Conservation (phyloP, 2,888 invertebrate genomes). For the Synanthedon vespiformis region DNA sequence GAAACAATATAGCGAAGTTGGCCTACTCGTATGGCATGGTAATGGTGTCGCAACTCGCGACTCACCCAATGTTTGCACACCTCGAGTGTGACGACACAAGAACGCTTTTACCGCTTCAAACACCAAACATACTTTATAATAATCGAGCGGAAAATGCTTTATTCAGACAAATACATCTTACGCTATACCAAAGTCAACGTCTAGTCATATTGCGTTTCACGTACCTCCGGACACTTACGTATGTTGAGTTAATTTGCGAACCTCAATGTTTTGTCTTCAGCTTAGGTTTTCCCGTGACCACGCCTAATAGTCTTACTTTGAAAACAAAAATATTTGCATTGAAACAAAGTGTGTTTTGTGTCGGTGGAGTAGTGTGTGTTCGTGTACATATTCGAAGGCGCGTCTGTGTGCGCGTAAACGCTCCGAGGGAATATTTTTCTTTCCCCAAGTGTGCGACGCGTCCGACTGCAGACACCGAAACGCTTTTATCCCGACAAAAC, state of each 20-base stretch:
- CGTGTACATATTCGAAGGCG: neutral
- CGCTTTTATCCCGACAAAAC: constrained; percentile 35
- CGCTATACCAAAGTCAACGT: no score
- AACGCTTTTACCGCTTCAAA: constrained; percentile 11
- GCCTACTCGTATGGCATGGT: neutral
- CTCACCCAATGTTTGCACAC: constrained; percentile 6
- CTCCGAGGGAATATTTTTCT: constrained; percentile 1
- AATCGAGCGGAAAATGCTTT: neutral
- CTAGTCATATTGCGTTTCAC: no score
- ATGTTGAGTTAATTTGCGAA: no score
- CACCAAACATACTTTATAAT: constrained; percentile 1
- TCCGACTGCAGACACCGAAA: constrained; percentile 29
- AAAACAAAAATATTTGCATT: neutral
- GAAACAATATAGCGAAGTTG: neutral
- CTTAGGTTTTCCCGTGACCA: no score
- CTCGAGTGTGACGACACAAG: constrained; percentile 7
- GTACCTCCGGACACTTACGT: no score
- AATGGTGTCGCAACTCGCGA: neutral
- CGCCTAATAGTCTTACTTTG: no score
- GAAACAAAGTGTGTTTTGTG: neutral
- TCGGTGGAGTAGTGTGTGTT: no score
- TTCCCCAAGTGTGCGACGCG: neutral
- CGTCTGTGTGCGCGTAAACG: neutral
- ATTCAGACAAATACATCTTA: no score
- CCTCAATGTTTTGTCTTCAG: no score